These are phyloP conservation scores for Ovis aries DNA, from an alignment of 2,113 vertebrate species.

Conservation along the genomic window ARS-UI_Ramb_v3.0 NC_056054.1:21644001-21644500, in stretches of 20 bases:
- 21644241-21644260: background rate
- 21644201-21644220: background rate
- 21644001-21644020: background rate
- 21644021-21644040: background rate
- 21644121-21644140: background rate
- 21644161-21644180: background rate
- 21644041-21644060: background rate
- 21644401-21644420: background rate
- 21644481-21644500: background rate
- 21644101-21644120: background rate
- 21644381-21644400: background rate
- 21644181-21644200: background rate
- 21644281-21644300: background rate
- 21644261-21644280: background rate
- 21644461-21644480: background rate
- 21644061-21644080: background rate
- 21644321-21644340: background rate
- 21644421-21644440: background rate
- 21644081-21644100: background rate
- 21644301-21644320: background rate
- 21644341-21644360: background rate
- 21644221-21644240: background rate
- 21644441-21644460: background rate
- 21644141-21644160: background rate
- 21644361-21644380: background rate